Evolutionary conservation across 2,888 invertebrate genomes (phyloP).

Genomic region (Hofmannophila pseudospretella): DNA sequence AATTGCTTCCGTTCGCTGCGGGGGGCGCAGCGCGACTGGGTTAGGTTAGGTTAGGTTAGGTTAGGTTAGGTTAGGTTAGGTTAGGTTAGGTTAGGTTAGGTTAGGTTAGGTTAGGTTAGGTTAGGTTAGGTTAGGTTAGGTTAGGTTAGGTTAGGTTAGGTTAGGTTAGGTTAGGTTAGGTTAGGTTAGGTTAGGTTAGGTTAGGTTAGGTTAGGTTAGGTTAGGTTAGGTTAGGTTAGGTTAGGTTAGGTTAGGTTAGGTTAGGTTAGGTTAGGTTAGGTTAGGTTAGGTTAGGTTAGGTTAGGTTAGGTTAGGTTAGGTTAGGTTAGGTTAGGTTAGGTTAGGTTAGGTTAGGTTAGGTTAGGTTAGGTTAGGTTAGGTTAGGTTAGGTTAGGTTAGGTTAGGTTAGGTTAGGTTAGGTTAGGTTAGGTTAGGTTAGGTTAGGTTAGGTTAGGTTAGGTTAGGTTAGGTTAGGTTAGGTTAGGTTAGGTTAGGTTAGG

Average conservation of each 20-base stretch:
- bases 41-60: constrained; percentile 8
- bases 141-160: constrained; percentile 9
- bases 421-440: constrained; percentile 17
- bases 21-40: no score
- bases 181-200: constrained; percentile 9
- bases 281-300: constrained; percentile 9
- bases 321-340: constrained; percentile 9
- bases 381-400: constrained; percentile 14
- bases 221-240: constrained; percentile 10
- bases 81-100: constrained; percentile 18
- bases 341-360: constrained; percentile 8
- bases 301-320: constrained; percentile 8
- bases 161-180: constrained; percentile 10
- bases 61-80: constrained; percentile 16
- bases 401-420: constrained; percentile 15
- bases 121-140: constrained; percentile 10
- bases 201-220: constrained; percentile 12
- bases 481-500: constrained; percentile 15
- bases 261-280: constrained; percentile 10
- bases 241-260: constrained; percentile 7
- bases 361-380: constrained; percentile 11
- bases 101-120: constrained; percentile 15
- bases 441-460: constrained; percentile 16
- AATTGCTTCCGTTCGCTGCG: no score
- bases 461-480: constrained; percentile 15